Evolutionary conservation across 2,888 invertebrate genomes (phyloP).

Genomic region (Melipona beecheii): DNA sequence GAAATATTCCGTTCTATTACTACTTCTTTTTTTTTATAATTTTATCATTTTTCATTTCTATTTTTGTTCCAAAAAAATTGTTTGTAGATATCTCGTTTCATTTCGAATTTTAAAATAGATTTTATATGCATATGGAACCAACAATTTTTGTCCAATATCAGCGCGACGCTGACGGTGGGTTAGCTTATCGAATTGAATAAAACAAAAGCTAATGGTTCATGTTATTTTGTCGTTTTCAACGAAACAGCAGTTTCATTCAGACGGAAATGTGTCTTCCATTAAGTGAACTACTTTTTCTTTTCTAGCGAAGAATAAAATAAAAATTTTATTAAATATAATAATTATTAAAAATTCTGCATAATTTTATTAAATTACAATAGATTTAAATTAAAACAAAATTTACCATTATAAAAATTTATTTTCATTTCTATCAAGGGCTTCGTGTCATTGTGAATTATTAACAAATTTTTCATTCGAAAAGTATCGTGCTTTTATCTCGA

Average conservation of each 20-base stretch:
- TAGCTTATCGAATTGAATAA: background rate
- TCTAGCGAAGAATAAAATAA: background rate
- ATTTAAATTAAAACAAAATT: background rate
- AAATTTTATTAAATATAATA: background rate
- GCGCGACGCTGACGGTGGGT: no score
- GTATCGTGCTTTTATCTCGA: background rate
- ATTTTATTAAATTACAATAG: no score
- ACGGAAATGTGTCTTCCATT: background rate
- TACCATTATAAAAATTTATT: background rate
- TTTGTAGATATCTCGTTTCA: background rate
- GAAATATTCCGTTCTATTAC: background rate
- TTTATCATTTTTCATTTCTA: background rate
- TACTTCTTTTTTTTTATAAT: background rate
- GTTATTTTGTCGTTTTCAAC: background rate
- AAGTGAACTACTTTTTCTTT: background rate
- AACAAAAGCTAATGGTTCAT: background rate
- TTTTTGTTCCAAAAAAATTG: background rate
- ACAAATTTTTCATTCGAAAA: background rate
- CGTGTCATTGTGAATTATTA: background rate
- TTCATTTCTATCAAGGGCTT: background rate
- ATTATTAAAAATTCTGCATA: no score
- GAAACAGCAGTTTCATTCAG: no score
- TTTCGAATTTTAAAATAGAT: background rate
- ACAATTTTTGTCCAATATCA: background rate
- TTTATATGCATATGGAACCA: no score